Percentiles rank a stretch among this genome's conserved stretches.
These are phyloP conservation scores for Emydocephalus ijimae DNA, from an alignment of 2,113 vertebrate genomes.

Conservation along the genomic window DNA sequence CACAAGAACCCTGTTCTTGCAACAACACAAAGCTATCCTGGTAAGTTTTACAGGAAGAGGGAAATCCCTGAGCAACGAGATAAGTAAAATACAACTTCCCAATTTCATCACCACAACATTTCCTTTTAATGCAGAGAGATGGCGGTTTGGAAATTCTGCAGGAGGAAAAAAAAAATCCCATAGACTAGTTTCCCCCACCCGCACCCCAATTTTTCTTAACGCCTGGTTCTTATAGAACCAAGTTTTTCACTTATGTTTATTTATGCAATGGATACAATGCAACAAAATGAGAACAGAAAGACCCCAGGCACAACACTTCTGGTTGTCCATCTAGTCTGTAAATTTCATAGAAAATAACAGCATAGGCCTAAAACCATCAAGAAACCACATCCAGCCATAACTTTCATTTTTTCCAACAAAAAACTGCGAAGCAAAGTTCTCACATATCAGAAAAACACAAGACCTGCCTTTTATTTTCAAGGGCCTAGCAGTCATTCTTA, in stretches of 20 bases:
- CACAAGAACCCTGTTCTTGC: conserved; percentile 21
- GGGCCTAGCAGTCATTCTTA: background rate
- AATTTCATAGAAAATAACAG: conserved; percentile 11
- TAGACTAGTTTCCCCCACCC: background rate
- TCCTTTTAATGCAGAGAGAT: background rate
- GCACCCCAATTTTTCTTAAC: background rate
- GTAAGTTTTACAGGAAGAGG: conserved; percentile 24
- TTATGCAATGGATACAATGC: conserved; percentile 24
- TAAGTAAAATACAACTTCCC: conserved; percentile 26
- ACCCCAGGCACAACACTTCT: background rate
- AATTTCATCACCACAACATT: conserved; percentile 15
- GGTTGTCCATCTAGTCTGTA: background rate
- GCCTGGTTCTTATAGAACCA: conserved; percentile 23
- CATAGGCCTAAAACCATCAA: background rate
- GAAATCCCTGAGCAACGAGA: conserved; percentile 48
- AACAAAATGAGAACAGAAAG: background rate
- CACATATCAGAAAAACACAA: background rate
- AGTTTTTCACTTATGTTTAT: background rate
- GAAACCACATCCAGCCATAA: background rate
- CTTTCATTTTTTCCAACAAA: background rate
- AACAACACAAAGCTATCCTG: conserved; percentile 21
- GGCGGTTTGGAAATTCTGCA: conserved; percentile 43
- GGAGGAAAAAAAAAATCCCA: conserved; percentile 33
- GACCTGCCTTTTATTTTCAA: no score
- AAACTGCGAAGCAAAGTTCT: background rate